These are phyloP conservation scores for Coptodon bakossiorum DNA, from an alignment of 2,113 vertebrate genomes.

Conservation along the genomic window DNA sequence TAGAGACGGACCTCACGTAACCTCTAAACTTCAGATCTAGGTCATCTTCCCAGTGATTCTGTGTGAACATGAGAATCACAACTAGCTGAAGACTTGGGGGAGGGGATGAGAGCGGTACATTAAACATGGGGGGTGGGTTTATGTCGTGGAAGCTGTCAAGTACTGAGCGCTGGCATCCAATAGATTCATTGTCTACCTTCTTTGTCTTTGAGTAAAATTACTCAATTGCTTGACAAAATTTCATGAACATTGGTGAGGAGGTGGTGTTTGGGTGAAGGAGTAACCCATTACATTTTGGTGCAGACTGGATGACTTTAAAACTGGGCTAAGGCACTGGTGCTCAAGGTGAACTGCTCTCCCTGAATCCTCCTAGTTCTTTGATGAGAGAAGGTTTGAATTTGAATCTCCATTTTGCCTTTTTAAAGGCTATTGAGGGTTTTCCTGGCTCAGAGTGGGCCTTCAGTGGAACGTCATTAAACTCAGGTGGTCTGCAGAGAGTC, in stretches of 20 bases:
- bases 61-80: neutral
- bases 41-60: neutral
- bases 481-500: neutral
- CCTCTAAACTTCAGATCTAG: neutral
- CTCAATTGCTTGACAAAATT: neutral
- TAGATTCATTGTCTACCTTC: neutral
- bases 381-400: neutral
- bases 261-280: neutral
- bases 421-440: neutral
- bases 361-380: neutral
- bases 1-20: neutral
- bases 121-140: neutral
- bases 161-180: accelerated
- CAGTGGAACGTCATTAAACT: neutral
- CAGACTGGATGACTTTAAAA: neutral
- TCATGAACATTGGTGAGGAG: neutral
- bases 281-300: neutral
- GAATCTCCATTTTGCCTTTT: neutral
- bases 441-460: neutral
- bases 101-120: neutral
- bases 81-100: neutral
- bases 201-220: neutral
- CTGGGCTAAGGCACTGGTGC: neutral
- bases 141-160: neutral
- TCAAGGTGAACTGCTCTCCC: neutral